These are phyloP conservation scores for Stratiolaelaps scimitus DNA, from an alignment of 1,140 invertebrate genomes.

Conservation along the genomic window DNA sequence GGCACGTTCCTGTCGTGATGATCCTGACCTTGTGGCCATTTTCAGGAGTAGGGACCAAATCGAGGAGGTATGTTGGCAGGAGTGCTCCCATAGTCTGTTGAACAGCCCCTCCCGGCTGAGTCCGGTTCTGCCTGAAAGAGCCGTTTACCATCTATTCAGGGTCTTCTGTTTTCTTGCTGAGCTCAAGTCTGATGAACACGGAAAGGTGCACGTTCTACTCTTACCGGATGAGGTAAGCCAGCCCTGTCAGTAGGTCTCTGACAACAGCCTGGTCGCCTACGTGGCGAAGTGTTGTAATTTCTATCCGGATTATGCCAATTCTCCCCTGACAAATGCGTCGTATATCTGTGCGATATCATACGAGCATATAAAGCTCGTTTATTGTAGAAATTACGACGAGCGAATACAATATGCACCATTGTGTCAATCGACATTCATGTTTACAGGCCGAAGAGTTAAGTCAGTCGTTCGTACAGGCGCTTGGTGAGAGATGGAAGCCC, in stretches of 20 bases:
- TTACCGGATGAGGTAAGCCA: slow-evolving; percentile 1
- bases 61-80: slow-evolving; percentile 18
- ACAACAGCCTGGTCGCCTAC: no score
- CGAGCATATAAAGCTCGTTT: no score
- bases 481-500: slow-evolving; percentile 1
- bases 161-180: slow-evolving; percentile 25
- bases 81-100: neutral
- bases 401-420: neutral
- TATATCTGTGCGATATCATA: no score
- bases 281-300: no score
- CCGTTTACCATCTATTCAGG: slow-evolving; percentile 5
- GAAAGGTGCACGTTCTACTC: neutral
- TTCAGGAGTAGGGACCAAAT: slow-evolving; percentile 20
- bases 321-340: no score
- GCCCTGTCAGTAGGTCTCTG: no score
- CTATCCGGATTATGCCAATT: no score
- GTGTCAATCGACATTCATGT: neutral
- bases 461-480: neutral
- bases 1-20: no score
- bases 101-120: no score
- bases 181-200: neutral
- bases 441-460: neutral
- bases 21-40: neutral
- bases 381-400: no score
- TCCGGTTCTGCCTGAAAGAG: neutral